Conservation (phyloP, 1,140 invertebrate species). For the Drosophila insularis region DNA sequence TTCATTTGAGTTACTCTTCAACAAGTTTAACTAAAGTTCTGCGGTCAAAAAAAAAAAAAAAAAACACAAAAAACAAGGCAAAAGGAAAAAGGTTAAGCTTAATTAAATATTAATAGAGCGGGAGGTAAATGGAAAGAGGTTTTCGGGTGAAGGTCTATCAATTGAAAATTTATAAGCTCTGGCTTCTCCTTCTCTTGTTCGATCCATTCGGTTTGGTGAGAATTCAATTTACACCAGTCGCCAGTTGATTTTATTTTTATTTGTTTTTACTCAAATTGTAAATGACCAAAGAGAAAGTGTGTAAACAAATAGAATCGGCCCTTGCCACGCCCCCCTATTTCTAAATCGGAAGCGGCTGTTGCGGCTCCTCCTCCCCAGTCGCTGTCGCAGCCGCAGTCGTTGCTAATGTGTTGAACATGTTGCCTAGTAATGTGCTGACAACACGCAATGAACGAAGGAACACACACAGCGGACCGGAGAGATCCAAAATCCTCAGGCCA, state of each 20-base stretch:
- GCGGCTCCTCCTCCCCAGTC: background rate
- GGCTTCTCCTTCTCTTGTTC: conserved; percentile 1
- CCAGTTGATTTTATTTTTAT: conserved; percentile 51
- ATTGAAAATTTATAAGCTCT: conserved; percentile 69
- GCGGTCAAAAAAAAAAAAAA: conserved; percentile 38
- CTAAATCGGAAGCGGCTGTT: background rate
- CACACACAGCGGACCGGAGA: background rate
- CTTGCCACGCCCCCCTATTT: background rate
- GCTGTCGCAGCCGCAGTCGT: background rate
- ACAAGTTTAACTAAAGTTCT: conserved; percentile 39
- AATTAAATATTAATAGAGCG: conserved; percentile 75
- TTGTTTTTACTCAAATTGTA: conserved; percentile 71
- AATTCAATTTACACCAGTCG: conserved; percentile 70
- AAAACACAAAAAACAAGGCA: conserved; percentile 6
- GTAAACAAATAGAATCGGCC: conserved; percentile 50
- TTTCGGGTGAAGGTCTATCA: conserved; percentile 34
- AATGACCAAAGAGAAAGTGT: conserved; percentile 42
- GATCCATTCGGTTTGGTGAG: conserved; percentile 1
- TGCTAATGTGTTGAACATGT: conserved; percentile 75
- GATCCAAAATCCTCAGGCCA: conserved; percentile 19
- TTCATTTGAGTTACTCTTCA: conserved; percentile 68
- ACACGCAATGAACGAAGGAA: conserved; percentile 55
- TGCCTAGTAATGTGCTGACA: conserved; percentile 73
- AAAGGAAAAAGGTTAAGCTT: conserved; percentile 60
- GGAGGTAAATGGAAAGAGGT: background rate